Evolutionary conservation across 2,113 vertebrate genomes (phyloP), one percentile per base, ranked within the genome.

Genomic region (Trogon melanurus): DNA sequence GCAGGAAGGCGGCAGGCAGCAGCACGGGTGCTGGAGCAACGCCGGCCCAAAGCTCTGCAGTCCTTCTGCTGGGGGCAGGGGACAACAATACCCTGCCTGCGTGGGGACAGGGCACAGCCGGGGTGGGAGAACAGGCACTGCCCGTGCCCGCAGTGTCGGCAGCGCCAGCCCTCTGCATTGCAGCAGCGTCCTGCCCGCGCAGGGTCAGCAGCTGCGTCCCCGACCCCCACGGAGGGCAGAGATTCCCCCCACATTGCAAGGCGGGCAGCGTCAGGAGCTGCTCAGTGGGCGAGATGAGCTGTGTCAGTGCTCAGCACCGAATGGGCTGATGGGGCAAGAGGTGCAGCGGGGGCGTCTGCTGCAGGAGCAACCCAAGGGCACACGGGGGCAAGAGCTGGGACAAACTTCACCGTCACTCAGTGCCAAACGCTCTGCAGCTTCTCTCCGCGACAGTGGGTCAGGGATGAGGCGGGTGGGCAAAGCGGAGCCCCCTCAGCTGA

Each of bases 121-220:
- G 61, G 25, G 3, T 2, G 48, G 71, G 34, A 53, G 15, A 7
- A n/a, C 2, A 1, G 72, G 85, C 88, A 72, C 72, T 80, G 76
- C 88, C 92, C 19, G 19, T 89, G 80, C 94, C 93, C 15, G 10
- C 36, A 7, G 75, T 11, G 65, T 70, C 72, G 9, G 93, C 84
- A 87, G 80, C 36, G 2, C 47, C 91, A 84, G 47, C 69, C 20
- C 84, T 94, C 96, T 96, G 96, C 95, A 96, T 93, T 96, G 95
- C 96, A 96, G 96, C 95, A 96, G 72, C 89, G 36, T 94, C 84
- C 89, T 51, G 93, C 84, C 72, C 67, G 87, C 2, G 0, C 65
- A 18, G 91, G 93, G 89, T 67, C 64, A 10, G 56, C 2, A 3
- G 29, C 36, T 8, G 4, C 1, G 0, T 80, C 91, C 54, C 6